phyloP scores from a whole-genome alignment of 2,888 invertebrate species.

The Lasioglossum vierecki region DNA sequence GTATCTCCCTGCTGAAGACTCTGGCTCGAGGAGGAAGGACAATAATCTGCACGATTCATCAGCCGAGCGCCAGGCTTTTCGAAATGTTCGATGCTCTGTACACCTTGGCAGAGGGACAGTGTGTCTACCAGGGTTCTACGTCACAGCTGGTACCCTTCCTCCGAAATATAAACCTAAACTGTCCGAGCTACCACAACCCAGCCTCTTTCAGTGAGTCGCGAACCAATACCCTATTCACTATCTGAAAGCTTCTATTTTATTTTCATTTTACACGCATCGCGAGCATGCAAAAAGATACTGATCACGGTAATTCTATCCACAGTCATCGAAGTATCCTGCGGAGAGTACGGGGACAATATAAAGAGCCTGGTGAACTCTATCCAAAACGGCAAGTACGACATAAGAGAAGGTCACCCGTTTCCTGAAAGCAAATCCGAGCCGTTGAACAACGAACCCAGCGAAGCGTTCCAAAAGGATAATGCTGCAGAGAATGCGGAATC shows the following conservation, averaged over 20 bases:
- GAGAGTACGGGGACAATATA: slow-evolving; percentile 97
- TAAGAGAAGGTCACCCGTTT: slow-evolving; percentile 90
- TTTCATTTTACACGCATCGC: background rate
- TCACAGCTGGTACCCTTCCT: slow-evolving; percentile 93
- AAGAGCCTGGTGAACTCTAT: slow-evolving; percentile 93
- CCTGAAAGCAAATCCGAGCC: slow-evolving; percentile 86
- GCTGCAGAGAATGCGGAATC: slow-evolving; percentile 67
- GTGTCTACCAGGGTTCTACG: slow-evolving; percentile 96
- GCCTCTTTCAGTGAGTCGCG: slow-evolving; percentile 91
- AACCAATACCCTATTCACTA: background rate
- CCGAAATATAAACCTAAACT: slow-evolving; percentile 92
- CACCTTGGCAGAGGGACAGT: slow-evolving; percentile 96
- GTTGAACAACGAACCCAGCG: slow-evolving; percentile 84
- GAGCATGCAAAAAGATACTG: background rate
- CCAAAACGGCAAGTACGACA: slow-evolving; percentile 92
- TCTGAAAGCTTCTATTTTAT: background rate
- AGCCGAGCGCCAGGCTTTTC: slow-evolving; percentile 97
- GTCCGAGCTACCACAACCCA: slow-evolving; percentile 98
- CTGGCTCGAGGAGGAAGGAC: slow-evolving; percentile 96
- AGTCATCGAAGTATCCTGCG: slow-evolving; percentile 98
- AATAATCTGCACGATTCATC: slow-evolving; percentile 98
- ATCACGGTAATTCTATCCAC: slow-evolving; percentile 50
- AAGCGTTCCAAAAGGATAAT: slow-evolving; percentile 73
- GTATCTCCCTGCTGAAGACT: slow-evolving; percentile 94
- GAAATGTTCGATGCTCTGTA: slow-evolving; percentile 99